phyloP scores from a whole-genome alignment of 2,113 vertebrate genomes.

The Ploceus nigricollis region DNA sequence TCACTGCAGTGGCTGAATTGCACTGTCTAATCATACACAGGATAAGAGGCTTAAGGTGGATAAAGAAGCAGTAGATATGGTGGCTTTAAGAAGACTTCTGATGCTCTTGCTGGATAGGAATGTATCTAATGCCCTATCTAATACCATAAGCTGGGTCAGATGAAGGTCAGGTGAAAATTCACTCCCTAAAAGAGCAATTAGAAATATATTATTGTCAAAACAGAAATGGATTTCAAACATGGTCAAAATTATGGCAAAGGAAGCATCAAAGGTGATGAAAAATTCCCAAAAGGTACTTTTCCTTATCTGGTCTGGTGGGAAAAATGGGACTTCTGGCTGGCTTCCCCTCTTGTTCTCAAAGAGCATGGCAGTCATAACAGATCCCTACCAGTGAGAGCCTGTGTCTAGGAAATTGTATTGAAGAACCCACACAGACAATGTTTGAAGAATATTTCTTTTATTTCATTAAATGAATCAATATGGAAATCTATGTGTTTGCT shows the following conservation, averaged over 20 bases:
- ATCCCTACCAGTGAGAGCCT: fast-evolving
- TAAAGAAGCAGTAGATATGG: background rate
- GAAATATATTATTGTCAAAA: background rate
- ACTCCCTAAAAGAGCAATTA: background rate
- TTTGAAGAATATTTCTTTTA: background rate
- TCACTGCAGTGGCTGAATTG: background rate
- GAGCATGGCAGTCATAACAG: fast-evolving
- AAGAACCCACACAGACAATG: background rate
- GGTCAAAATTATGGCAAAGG: background rate
- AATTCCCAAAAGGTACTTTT: background rate
- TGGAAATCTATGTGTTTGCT: background rate
- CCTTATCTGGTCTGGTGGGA: background rate
- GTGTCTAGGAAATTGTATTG: background rate
- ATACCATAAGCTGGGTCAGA: background rate
- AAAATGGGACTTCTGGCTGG: background rate
- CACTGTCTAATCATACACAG: background rate
- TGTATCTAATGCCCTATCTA: background rate
- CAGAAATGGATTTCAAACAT: background rate
- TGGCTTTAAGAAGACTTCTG: background rate
- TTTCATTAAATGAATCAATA: background rate
- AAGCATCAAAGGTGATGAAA: background rate
- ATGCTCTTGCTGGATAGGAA: background rate
- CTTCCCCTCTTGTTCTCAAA: background rate
- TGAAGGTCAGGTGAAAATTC: background rate
- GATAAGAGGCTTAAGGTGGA: background rate